Base-by-base conservation (phyloP, 2,888 invertebrate species). In the Elysia crispata region DNA sequence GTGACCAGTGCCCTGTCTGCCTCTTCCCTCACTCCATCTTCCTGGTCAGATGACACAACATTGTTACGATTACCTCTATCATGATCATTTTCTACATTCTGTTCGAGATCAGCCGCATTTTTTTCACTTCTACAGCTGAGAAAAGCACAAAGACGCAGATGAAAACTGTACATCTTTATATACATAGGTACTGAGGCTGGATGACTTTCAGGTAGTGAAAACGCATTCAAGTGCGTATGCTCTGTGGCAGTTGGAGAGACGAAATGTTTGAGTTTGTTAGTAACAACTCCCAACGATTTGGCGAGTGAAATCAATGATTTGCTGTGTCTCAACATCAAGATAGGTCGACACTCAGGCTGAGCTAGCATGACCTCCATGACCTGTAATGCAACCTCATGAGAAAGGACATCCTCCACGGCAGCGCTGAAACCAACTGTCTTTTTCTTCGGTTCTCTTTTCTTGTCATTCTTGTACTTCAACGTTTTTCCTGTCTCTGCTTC, bases 291-390 rank as follows among this genome's bases (percentile, higher is more conserved):
- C 74, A 79, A 41, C 1, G 41, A 31, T 15, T 74, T 31, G 18
- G 74, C 20, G 11, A 79, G 54, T 23, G 57, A 64, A 20, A 30
- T 13, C 6, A 79, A 57, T 25, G 57, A 41, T 0, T 23, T 15
- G 8, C 23, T 74, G 50, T 80, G 72, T 8, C 60, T 70, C 60
- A 25, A 54, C 69, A 76, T 28, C 49, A 80, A 33, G 15, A 80
- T 50, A 20, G 49, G 72, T 30, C 76, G 30, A 62, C 72, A 80
- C 33, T 80, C 80, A 18, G 76, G 76, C 15, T 41, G 66, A 25
- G 64, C 49, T 0, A 80, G 49, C 76, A 80, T 72, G 23, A 41
- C 31, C 64, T 50, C 28, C 8, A 80, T 20, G 13, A 62, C 25
- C 0, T 62, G n/a, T 11, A 72, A 28, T 0, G 80, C 76, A 1